Percentiles rank a stretch among this genome's conserved stretches.
Conservation (phyloP, 1,140 invertebrate genomes). For the Nautilus pompilius region DNA sequence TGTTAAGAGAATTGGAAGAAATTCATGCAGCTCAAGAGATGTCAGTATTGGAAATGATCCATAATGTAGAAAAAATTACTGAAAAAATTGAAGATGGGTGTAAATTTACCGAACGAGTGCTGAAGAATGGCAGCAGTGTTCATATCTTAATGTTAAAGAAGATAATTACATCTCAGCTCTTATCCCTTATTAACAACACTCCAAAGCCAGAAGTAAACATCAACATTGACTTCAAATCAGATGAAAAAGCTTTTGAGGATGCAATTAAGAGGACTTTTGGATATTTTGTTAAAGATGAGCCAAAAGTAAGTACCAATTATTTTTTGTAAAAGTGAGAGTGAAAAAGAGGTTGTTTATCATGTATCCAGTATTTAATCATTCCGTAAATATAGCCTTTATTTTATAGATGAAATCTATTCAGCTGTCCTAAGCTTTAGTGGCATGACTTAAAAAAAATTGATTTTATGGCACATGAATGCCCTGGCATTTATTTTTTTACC, state of each 20-base stretch:
- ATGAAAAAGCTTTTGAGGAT: slow-evolving; percentile 73
- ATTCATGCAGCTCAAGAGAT: slow-evolving; percentile 81
- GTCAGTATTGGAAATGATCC: slow-evolving; percentile 81
- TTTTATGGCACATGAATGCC: no score
- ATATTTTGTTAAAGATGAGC: slow-evolving; percentile 36
- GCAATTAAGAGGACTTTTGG: slow-evolving; percentile 59
- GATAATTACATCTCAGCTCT: slow-evolving; percentile 70
- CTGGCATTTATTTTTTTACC: no score
- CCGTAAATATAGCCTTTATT: no score
- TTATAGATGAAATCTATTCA: no score
- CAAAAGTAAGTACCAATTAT: slow-evolving; percentile 18
- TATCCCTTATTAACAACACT: slow-evolving; percentile 73
- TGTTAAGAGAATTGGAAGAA: slow-evolving; percentile 72
- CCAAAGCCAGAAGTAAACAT: slow-evolving; percentile 75
- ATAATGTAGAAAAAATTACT: slow-evolving; percentile 73
- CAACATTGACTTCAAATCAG: slow-evolving; percentile 77
- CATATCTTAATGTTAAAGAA: slow-evolving; percentile 80
- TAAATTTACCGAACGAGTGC: slow-evolving; percentile 73
- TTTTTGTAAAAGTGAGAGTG: neutral
- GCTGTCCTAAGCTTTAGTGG: no score
- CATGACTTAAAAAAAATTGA: no score
- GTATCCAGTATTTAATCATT: neutral
- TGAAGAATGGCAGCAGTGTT: slow-evolving; percentile 76
- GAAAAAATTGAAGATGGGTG: slow-evolving; percentile 81
- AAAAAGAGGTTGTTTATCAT: neutral